Evolutionary conservation across 2,888 invertebrate genomes (phyloP).

Genomic region (Heliconius aoede): DNA sequence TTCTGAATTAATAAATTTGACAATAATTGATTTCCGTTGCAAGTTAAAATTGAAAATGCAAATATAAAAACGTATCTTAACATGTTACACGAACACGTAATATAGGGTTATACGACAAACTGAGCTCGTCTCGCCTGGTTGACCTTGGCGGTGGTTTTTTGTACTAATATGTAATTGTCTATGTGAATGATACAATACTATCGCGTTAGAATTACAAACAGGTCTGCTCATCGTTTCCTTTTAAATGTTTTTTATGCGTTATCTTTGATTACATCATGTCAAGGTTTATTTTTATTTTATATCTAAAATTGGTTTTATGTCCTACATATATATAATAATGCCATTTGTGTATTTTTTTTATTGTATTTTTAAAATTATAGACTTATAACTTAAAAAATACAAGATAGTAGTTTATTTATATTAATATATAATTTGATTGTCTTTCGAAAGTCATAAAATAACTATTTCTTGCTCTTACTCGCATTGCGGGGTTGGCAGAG

Average conservation of each 20-base stretch:
- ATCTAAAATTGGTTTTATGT: background rate
- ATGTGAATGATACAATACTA: background rate
- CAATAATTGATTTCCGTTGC: slow-evolving; percentile 12
- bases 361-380: no score
- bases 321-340: background rate
- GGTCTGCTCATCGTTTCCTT: background rate
- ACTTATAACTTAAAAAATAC: no score
- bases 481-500: no score
- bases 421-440: no score
- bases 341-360: no score
- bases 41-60: slow-evolving; percentile 15
- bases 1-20: slow-evolving; percentile 23
- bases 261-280: background rate
- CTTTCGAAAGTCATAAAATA: no score
- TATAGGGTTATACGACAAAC: slow-evolving; percentile 8
- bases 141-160: slow-evolving; percentile 30
- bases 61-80: slow-evolving; percentile 18
- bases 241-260: no score
- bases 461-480: no score
- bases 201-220: slow-evolving; percentile 16
- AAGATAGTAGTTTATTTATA: no score
- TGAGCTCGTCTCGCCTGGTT: slow-evolving; percentile 23
- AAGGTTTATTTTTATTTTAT: background rate
- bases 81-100: slow-evolving; percentile 27
- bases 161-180: slow-evolving; percentile 10